Evolutionary conservation across 2,113 vertebrate genomes (phyloP), one percentile per base, ranked within the genome.

Genomic region (Tragelaphus strepsiceros): DNA sequence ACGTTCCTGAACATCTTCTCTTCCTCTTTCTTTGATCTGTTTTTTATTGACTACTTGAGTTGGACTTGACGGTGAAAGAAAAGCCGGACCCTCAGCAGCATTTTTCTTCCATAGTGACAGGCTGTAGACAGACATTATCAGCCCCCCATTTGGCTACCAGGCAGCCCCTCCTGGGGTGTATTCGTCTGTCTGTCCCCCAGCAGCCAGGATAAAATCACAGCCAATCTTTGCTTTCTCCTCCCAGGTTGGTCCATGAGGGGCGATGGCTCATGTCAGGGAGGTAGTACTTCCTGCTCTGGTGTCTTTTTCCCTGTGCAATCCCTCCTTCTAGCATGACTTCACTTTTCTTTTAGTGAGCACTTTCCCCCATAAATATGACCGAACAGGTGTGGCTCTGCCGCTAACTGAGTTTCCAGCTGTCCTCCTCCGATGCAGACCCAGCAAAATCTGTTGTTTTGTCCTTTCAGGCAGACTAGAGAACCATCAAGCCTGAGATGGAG

Each of bases 401-500:
- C 99, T 99, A 98, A 99, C 99, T 98, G 99, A 98, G 98, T 99
- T 99, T 99, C 98, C 99, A 99, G 99, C 99, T 99, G 99, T 99
- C 99, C 97, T 98, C 88, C 96, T 98, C 96, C 94, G 90, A 98
- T 98, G 98, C 98, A 98, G 98, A 98, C 98, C 98, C 95, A 96
- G 99, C 98, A 98, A 99, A 99, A 99, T 99, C 98, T 99, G 98
- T 99, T 99, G 98, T 99, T 99, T 98, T 94, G 82, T 99, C 99
- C 99, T 99, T 98, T 99, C 99, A 99, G 99, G 98, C 98, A 98
- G 98, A 95, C 98, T 98, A 98, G 98, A 98, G 99, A 98, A 99
- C 98, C 98, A 98, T 99, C 98, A 98, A 99, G 99, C 99, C 98
- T 96, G 99, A 99, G 99, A 99, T 99, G 99, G 99, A 99, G 99